Evolutionary conservation across 2,113 vertebrate genomes (phyloP).

Genomic region (Nycticorax nycticorax): DNA sequence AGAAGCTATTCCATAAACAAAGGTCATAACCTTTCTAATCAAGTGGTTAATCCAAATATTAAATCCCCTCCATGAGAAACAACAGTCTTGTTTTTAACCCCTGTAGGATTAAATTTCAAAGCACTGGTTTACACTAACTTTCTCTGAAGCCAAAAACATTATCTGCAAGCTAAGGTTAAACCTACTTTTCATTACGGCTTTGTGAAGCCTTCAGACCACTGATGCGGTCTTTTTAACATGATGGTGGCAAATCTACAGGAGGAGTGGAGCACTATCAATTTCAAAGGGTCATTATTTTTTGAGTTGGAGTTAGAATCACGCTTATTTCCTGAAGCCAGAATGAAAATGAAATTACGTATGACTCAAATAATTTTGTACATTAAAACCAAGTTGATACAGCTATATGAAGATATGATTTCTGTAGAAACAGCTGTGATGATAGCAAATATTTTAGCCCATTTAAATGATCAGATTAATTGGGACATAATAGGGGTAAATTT

Average conservation of each 20-base stretch:
- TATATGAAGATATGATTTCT: background rate
- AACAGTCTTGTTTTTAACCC: background rate
- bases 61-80: background rate
- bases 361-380: background rate
- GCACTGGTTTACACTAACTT: background rate
- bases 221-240: background rate
- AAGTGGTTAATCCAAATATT: constrained; percentile 21
- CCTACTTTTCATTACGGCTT: background rate
- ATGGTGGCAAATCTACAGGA: background rate
- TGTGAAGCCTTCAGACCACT: background rate
- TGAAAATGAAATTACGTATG: background rate
- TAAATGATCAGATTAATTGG: background rate
- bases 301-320: background rate
- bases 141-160: background rate
- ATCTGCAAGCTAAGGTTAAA: background rate
- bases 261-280: background rate
- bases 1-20: constrained; percentile 11
- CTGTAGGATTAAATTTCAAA: background rate
- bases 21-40: constrained; percentile 22
- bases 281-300: background rate
- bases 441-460: background rate
- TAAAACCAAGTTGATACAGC: background rate
- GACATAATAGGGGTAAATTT: background rate
- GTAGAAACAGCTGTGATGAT: background rate
- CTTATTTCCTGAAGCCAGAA: background rate